phyloP scores from a whole-genome alignment of 2,888 invertebrate genomes.

The Macaria liturata region DNA sequence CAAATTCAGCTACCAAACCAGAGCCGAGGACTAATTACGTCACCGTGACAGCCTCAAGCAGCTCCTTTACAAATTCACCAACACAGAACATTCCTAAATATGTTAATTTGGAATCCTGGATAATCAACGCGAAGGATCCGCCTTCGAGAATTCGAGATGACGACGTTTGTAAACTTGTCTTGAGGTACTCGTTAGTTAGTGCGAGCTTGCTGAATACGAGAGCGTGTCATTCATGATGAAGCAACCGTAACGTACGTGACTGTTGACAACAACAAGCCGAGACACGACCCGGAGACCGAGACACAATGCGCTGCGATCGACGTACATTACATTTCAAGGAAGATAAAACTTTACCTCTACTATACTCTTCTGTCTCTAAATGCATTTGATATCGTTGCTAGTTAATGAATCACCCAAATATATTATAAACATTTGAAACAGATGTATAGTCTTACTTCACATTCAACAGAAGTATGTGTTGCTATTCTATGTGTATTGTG shows the following conservation, averaged over 20 bases:
- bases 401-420: too few species aligned
- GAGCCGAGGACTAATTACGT: conserved; percentile 16
- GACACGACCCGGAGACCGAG: conserved; percentile 25
- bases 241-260: conserved; percentile 67
- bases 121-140: conserved; percentile 72
- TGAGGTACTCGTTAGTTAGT: conserved; percentile 74
- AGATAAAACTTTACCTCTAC: background rate
- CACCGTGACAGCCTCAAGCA: conserved; percentile 8
- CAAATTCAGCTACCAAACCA: conserved; percentile 14
- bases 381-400: too few species aligned
- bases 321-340: conserved; percentile 31
- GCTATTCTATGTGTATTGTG: too few species aligned
- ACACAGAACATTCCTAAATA: conserved; percentile 56
- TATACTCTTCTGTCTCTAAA: background rate
- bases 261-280: conserved; percentile 67
- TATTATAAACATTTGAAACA: too few species aligned
- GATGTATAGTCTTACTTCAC: too few species aligned
- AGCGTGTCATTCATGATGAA: conserved; percentile 78
- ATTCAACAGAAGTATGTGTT: too few species aligned
- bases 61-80: conserved; percentile 26
- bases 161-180: conserved; percentile 79
- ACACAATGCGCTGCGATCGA: conserved; percentile 44
- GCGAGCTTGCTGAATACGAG: conserved; percentile 75
- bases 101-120: conserved; percentile 77
- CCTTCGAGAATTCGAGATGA: conserved; percentile 74